Conservation (phyloP, 2,888 invertebrate species). For the Eurois occulta region DNA sequence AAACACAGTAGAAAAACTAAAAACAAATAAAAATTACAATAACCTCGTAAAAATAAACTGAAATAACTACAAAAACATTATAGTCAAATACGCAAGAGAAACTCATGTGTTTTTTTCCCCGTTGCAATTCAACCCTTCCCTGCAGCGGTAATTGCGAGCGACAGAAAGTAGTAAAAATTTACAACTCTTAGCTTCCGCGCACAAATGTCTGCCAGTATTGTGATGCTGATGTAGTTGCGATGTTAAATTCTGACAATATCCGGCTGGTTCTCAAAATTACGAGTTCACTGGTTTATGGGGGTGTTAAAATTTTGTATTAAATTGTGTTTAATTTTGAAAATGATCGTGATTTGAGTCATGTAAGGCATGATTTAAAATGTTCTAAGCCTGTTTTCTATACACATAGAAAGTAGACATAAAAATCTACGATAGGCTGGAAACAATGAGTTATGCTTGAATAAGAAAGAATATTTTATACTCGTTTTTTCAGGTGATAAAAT, state of each 20-base stretch:
- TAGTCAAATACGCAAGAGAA: constrained; percentile 31
- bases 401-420: background rate
- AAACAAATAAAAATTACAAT: background rate
- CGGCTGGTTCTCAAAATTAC: constrained; percentile 77
- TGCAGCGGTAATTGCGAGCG: constrained; percentile 78
- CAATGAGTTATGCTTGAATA: background rate
- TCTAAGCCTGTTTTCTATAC: background rate
- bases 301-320: constrained; percentile 50
- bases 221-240: constrained; percentile 83
- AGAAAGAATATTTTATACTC: background rate
- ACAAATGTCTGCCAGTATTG: constrained; percentile 81
- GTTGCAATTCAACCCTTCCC: constrained; percentile 76
- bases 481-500: background rate
- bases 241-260: constrained; percentile 78
- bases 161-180: constrained; percentile 87
- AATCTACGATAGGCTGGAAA: background rate
- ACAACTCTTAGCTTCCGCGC: constrained; percentile 85
- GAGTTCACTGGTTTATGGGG: constrained; percentile 53
- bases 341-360: background rate
- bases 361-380: background rate
- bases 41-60: background rate
- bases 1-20: background rate
- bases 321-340: constrained; percentile 8
- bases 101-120: constrained; percentile 57
- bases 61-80: constrained; percentile 25